phyloP scores from a whole-genome alignment of 2,113 vertebrate species.

The Sceloporus undulatus region DNA sequence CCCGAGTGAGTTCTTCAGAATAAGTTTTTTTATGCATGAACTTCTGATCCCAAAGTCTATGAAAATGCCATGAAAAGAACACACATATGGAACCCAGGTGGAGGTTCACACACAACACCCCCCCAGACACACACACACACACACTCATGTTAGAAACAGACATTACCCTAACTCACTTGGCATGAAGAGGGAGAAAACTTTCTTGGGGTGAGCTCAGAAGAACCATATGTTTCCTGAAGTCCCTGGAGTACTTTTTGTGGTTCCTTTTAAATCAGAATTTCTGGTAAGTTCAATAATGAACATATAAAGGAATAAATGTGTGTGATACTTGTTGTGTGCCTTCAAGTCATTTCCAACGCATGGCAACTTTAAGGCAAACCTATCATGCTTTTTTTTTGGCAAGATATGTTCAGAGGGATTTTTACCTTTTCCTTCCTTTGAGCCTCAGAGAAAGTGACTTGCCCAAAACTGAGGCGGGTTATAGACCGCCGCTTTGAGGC shows the following conservation, averaged over 20 bases:
- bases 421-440: too few species aligned
- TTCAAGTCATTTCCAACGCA: too few species aligned
- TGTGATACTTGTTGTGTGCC: background rate
- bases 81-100: background rate
- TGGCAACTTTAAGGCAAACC: too few species aligned
- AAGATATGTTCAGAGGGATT: too few species aligned
- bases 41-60: background rate
- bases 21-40: background rate
- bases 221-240: background rate
- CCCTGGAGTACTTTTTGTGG: background rate
- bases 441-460: too few species aligned
- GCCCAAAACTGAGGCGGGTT: too few species aligned
- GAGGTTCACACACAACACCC: background rate
- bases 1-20: background rate
- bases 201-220: background rate
- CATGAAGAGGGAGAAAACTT: background rate
- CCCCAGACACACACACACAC: too few species aligned
- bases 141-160: background rate
- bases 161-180: background rate
- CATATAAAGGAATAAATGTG: background rate
- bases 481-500: too few species aligned
- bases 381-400: too few species aligned
- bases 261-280: background rate
- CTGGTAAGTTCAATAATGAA: background rate
- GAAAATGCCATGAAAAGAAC: background rate